These are phyloP conservation scores for Hartigia nigra DNA, from an alignment of 2,888 invertebrate species.

Conservation along the genomic window DNA sequence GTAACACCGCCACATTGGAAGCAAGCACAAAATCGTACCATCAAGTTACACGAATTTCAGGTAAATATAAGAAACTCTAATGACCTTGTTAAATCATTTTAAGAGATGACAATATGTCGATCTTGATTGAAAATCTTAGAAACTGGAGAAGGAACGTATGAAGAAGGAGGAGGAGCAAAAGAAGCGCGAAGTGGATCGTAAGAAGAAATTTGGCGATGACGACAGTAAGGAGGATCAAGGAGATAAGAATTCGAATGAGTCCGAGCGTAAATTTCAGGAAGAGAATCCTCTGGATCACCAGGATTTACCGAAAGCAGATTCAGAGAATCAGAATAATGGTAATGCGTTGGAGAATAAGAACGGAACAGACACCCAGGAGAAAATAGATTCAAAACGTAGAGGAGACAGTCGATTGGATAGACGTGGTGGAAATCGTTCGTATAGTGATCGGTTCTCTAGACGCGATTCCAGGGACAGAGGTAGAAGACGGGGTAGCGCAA, in stretches of 20 bases:
- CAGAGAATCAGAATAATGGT: neutral
- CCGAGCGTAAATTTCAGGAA: conserved; percentile 38
- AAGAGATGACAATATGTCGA: neutral
- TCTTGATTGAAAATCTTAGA: conserved; percentile 32
- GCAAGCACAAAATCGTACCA: conserved; percentile 85
- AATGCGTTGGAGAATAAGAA: conserved; percentile 6
- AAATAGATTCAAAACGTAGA: conserved; percentile 35
- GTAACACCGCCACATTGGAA: conserved; percentile 96
- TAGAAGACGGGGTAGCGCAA: conserved; percentile 44
- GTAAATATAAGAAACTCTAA: conserved; percentile 54
- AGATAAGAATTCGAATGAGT: conserved; percentile 31
- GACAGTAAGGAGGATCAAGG: conserved; percentile 44
- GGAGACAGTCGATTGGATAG: conserved; percentile 33
- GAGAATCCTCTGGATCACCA: conserved; percentile 34
- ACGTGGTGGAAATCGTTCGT: conserved; percentile 43
- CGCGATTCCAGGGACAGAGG: conserved; percentile 51
- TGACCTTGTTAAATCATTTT: neutral
- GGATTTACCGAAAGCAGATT: neutral
- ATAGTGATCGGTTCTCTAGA: conserved; percentile 41
- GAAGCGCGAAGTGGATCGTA: conserved; percentile 70
- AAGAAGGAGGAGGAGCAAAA: conserved; percentile 74
- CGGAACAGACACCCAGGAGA: conserved; percentile 29
- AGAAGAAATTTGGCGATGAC: conserved; percentile 67
- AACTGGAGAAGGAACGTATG: conserved; percentile 59
- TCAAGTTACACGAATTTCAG: conserved; percentile 85